Conservation (phyloP, 2,113 vertebrate genomes). For the Struthio camelus region DNA sequence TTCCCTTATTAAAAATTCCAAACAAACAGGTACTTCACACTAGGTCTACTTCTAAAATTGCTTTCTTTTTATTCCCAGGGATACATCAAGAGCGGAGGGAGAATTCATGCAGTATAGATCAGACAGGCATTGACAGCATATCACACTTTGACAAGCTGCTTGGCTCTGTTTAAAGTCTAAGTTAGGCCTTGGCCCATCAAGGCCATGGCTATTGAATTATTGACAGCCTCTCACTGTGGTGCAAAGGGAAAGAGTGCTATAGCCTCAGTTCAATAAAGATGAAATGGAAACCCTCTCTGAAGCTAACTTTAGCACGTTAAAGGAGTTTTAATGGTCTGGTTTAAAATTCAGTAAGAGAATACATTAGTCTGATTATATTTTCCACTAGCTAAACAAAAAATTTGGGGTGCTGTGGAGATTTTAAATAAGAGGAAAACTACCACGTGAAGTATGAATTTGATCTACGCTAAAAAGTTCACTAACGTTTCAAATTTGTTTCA, state of each 20-base stretch:
- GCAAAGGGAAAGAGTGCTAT: slow-evolving; percentile 70
- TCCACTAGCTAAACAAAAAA: slow-evolving; percentile 74
- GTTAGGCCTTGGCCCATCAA: slow-evolving; percentile 81
- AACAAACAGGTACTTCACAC: slow-evolving; percentile 77
- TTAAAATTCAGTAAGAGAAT: slow-evolving; percentile 85
- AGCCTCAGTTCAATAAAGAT: slow-evolving; percentile 81
- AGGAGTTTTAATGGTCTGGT: slow-evolving; percentile 84
- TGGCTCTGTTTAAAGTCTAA: slow-evolving; percentile 82
- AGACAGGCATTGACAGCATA: slow-evolving; percentile 79
- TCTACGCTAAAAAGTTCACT: background rate
- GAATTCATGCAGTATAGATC: slow-evolving; percentile 85
- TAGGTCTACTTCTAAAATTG: slow-evolving; percentile 74
- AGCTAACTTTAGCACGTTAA: slow-evolving; percentile 81
- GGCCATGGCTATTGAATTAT: slow-evolving; percentile 86
- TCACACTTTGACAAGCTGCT: slow-evolving; percentile 82
- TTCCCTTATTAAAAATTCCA: slow-evolving; percentile 67
- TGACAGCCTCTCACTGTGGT: slow-evolving; percentile 79
- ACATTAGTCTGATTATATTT: slow-evolving; percentile 79
- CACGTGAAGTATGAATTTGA: background rate
- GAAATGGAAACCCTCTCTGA: slow-evolving; percentile 85
- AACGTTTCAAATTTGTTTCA: background rate
- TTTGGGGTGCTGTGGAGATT: slow-evolving; percentile 59
- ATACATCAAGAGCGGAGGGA: slow-evolving; percentile 72
- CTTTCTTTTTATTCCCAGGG: slow-evolving; percentile 80
- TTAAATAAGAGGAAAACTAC: slow-evolving; percentile 45